These are phyloP conservation scores for Brachionus rubens DNA, from an alignment of 1,140 invertebrate species.

Conservation along the genomic window DNA sequence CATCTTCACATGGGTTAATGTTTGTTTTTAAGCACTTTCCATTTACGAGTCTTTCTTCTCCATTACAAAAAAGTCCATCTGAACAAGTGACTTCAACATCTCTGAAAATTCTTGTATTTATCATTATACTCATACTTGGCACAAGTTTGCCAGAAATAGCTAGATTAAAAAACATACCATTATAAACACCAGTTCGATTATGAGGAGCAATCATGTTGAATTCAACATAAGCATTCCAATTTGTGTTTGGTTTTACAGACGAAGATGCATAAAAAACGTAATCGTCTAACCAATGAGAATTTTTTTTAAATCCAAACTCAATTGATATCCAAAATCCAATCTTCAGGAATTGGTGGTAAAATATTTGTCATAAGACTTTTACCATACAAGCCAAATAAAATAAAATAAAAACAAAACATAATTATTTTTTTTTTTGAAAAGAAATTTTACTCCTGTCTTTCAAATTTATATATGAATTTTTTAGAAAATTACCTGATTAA, in stretches of 20 bases:
- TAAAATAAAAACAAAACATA: no score
- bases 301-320: neutral
- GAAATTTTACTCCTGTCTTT: no score
- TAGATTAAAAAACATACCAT: slow-evolving; percentile 1
- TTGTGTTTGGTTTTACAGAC: neutral
- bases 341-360: neutral
- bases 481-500: no score
- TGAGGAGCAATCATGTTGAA: neutral
- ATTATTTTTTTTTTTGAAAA: no score
- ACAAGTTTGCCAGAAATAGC: neutral
- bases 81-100: slow-evolving; percentile 6
- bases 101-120: neutral
- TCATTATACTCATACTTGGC: neutral
- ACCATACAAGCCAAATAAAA: no score
- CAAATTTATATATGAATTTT: no score
- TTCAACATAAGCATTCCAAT: neutral
- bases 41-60: neutral
- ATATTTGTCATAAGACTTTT: neutral
- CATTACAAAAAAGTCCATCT: neutral
- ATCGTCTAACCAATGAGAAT: neutral
- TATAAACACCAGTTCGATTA: neutral
- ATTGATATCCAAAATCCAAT: neutral
- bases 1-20: neutral
- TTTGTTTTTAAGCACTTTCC: neutral
- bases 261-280: neutral